Conservation (phyloP, 1,140 invertebrate species). For the Hylaeus anthracinus region DNA sequence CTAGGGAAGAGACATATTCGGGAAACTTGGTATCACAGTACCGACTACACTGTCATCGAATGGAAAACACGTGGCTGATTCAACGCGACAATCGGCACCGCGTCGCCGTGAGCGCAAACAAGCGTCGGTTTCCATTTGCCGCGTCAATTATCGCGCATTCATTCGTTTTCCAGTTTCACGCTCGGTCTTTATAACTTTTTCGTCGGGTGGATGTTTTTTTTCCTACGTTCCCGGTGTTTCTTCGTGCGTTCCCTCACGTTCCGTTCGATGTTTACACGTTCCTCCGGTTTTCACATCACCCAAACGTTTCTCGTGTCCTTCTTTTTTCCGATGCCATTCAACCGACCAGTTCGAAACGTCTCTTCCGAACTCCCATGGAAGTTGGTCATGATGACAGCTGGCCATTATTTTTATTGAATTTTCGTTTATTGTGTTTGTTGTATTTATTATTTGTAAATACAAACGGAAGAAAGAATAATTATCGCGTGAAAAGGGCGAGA, state of each 20-base stretch:
- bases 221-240: neutral
- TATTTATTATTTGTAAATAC: too few relatives aligned
- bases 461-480: too few relatives aligned
- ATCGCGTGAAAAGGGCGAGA: too few relatives aligned
- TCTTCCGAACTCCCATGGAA: neutral
- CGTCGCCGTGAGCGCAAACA: constrained; percentile 2
- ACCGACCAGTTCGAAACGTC: neutral
- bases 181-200: constrained; percentile 17
- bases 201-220: constrained; percentile 2
- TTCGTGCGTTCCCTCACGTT: constrained; percentile 6
- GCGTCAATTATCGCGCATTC: constrained; percentile 25
- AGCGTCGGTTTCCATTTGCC: constrained; percentile 36
- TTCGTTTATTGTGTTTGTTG: too few relatives aligned
- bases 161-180: constrained; percentile 21
- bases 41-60: neutral
- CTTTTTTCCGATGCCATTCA: neutral
- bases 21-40: neutral
- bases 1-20: too few relatives aligned
- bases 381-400: neutral
- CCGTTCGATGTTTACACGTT: constrained; percentile 22
- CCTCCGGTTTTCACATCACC: constrained; percentile 13
- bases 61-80: neutral
- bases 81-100: neutral
- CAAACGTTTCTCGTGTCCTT: constrained; percentile 7
- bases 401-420: too few relatives aligned